Evolutionary conservation across 2,888 invertebrate genomes (phyloP).

Genomic region (Acanthosepion esculentum): DNA sequence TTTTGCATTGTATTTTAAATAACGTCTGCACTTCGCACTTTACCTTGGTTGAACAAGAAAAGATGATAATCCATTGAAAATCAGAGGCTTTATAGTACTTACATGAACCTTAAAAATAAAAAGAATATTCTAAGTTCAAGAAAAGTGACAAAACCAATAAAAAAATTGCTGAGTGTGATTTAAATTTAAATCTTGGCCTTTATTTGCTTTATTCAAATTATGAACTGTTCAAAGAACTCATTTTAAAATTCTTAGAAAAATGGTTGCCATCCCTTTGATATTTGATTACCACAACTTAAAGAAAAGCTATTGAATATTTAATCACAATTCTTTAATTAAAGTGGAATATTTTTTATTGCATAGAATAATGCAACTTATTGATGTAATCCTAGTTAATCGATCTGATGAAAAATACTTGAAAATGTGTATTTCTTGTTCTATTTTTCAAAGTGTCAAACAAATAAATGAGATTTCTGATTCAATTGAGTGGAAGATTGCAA

Average conservation of each 20-base stretch:
- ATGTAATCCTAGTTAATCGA: too few species aligned
- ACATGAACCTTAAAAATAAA: background rate
- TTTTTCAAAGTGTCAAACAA: background rate
- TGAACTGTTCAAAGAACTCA: background rate
- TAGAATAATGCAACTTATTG: too few species aligned
- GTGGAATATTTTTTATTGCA: too few species aligned
- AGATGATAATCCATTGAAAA: background rate
- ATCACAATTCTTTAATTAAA: too few species aligned
- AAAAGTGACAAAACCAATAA: background rate
- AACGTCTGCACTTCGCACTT: background rate
- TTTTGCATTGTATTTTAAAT: background rate
- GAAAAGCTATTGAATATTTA: background rate
- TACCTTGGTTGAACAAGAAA: background rate
- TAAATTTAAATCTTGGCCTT: too few species aligned
- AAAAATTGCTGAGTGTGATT: too few species aligned
- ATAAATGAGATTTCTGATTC: background rate
- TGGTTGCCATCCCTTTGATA: background rate
- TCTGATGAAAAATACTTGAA: too few species aligned
- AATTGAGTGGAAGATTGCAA: background rate
- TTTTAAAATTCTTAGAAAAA: too few species aligned
- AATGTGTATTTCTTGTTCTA: too few species aligned
- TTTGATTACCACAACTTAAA: background rate
- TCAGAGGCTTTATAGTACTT: background rate
- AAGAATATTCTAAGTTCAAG: background rate
- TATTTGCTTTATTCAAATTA: too few species aligned